Percentiles rank a stretch among this genome's conserved stretches.
Evolutionary conservation across 2,113 vertebrate genomes (phyloP).

Genomic region (Leucopternis melanops): DNA sequence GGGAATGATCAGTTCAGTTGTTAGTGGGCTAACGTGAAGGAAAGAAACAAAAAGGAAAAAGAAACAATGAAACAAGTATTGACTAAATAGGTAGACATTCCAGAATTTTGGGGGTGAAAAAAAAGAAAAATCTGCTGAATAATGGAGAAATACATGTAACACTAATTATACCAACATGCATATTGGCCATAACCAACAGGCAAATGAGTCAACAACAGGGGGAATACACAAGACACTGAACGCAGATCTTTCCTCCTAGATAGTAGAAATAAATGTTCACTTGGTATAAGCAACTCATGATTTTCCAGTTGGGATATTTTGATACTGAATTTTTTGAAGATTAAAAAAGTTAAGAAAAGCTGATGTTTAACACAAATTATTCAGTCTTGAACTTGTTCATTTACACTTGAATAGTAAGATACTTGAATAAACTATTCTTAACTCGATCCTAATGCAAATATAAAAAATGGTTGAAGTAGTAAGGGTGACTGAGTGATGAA

Average conservation of each 20-base stretch:
- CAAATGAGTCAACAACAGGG: not conserved
- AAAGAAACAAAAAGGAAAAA: not conserved
- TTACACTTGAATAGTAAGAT: not conserved
- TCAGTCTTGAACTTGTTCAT: not conserved
- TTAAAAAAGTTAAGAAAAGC: not conserved
- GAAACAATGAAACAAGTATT: not conserved
- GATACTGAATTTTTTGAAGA: rapidly evolving
- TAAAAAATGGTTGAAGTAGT: not conserved
- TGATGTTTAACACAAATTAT: not conserved
- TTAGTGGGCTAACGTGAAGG: not conserved
- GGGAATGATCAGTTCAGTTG: not conserved
- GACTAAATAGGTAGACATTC: not conserved
- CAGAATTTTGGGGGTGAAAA: not conserved
- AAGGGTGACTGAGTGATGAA: not conserved
- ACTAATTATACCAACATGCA: not conserved
- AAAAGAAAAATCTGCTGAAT: not conserved
- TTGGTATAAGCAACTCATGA: not conserved
- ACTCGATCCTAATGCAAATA: not conserved
- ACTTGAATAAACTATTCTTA: not conserved
- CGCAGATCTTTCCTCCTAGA: not conserved
- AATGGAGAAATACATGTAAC: not conserved
- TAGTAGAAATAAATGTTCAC: not conserved
- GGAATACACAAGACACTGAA: not conserved
- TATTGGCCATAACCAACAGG: not conserved
- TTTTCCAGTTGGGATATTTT: not conserved